Conservation (phyloP, 1,140 invertebrate species). For the Mercenaria mercenaria region DNA sequence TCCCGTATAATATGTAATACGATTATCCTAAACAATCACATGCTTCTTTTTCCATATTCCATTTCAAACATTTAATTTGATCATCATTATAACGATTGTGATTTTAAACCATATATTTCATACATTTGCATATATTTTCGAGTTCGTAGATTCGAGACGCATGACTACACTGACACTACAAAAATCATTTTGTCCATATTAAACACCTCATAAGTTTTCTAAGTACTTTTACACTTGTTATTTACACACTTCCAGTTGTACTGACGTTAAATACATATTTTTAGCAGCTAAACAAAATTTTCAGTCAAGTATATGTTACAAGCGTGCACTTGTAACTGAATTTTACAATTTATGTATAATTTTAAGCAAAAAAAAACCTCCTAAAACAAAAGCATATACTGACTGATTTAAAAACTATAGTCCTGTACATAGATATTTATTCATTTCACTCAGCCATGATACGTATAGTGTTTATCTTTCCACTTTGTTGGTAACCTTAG, state of each 20-base stretch:
- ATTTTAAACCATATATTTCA: background rate
- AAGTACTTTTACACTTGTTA: background rate
- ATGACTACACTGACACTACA: background rate
- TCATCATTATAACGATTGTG: no score
- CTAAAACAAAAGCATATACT: background rate
- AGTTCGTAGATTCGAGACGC: background rate
- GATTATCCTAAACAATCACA: background rate
- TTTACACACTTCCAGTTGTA: background rate
- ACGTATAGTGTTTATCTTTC: constrained; percentile 5
- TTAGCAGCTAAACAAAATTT: background rate
- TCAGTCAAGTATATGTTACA: background rate
- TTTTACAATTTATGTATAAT: background rate
- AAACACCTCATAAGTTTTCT: background rate
- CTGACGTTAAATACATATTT: no score
- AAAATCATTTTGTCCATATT: constrained; percentile 1
- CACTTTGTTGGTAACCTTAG: constrained; percentile 16
- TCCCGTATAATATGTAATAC: background rate
- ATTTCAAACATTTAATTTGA: background rate
- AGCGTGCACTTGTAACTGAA: background rate
- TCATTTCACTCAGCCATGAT: constrained; percentile 13
- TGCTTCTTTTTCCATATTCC: background rate
- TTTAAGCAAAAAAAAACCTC: background rate
- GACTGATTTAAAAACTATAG: constrained; percentile 6
- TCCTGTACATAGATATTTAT: constrained; percentile 17
- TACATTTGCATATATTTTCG: background rate